Evolutionary conservation across 2,888 invertebrate species (phyloP).

Genomic region (Agrotis exclamationis): DNA sequence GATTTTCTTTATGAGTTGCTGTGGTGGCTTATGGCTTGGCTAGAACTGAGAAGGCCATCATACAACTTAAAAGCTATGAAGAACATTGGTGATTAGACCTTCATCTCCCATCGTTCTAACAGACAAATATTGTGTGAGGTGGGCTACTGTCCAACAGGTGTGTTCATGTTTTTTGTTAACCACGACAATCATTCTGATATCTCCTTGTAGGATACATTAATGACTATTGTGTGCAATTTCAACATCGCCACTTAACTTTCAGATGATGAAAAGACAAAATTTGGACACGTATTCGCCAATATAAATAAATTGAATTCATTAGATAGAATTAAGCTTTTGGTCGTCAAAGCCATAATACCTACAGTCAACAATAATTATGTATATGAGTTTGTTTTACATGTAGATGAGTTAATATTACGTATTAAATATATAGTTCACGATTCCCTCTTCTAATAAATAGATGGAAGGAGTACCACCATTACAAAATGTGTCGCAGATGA

Average conservation of each 20-base stretch:
- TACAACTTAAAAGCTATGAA: neutral
- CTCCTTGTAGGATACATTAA: neutral
- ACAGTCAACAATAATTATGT: neutral
- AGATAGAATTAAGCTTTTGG: neutral
- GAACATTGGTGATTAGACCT: neutral
- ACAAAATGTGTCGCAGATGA: conserved; percentile 48
- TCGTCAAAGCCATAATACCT: neutral
- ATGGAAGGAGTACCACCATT: conserved; percentile 19
- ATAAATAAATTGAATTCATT: neutral
- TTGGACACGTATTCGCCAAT: too few relatives aligned
- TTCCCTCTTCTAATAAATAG: conserved; percentile 29
- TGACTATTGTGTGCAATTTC: too few relatives aligned
- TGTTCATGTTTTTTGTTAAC: neutral
- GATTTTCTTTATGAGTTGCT: too few relatives aligned
- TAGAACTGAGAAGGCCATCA: too few relatives aligned
- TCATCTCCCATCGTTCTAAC: neutral
- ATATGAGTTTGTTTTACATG: neutral
- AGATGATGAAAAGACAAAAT: neutral
- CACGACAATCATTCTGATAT: neutral
- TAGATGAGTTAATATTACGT: conserved; percentile 3
- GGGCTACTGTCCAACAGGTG: neutral
- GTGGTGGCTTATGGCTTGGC: neutral
- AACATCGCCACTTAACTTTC: neutral
- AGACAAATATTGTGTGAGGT: neutral
- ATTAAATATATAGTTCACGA: conserved; percentile 11